phyloP scores from a whole-genome alignment of 2,113 vertebrate genomes.

The Pluvialis apricaria region DNA sequence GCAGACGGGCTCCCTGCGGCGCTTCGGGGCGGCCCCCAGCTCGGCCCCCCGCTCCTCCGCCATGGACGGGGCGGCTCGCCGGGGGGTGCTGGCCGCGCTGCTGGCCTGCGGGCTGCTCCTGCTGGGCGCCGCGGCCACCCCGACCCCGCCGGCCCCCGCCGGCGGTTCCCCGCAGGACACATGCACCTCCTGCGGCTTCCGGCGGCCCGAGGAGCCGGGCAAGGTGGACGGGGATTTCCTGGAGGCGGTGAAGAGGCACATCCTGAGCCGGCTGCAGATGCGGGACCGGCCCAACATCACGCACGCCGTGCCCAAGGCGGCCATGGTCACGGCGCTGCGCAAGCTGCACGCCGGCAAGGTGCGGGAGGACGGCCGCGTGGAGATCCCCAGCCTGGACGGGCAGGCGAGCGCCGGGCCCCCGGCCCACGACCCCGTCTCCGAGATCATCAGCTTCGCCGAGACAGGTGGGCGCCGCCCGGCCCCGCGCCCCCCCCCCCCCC shows the following conservation, averaged over 20 bases:
- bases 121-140: constrained; percentile 65
- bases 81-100: constrained; percentile 70
- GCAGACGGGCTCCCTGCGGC: constrained; percentile 46
- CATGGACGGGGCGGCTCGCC: constrained; percentile 74
- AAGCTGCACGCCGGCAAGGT: constrained; percentile 95
- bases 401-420: constrained; percentile 85
- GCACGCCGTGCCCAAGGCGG: constrained; percentile 91
- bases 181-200: constrained; percentile 89
- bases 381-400: constrained; percentile 93
- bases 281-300: constrained; percentile 94
- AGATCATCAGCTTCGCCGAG: constrained; percentile 98
- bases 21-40: constrained; percentile 4
- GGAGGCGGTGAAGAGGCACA: constrained; percentile 97
- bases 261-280: constrained; percentile 93
- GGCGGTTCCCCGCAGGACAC: constrained; percentile 78
- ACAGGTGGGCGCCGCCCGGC: constrained; percentile 80
- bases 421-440: constrained; percentile 83
- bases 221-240: constrained; percentile 86
- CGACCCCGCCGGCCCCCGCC: constrained; percentile 69
- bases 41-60: constrained; percentile 61
- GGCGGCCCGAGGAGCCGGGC: constrained; percentile 82
- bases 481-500: background rate
- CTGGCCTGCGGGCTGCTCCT: constrained; percentile 64
- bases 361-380: constrained; percentile 90
- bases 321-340: constrained; percentile 94